These are phyloP conservation scores for Xestia xanthographa DNA, from an alignment of 2,888 invertebrate species.

Conservation along the genomic window DNA sequence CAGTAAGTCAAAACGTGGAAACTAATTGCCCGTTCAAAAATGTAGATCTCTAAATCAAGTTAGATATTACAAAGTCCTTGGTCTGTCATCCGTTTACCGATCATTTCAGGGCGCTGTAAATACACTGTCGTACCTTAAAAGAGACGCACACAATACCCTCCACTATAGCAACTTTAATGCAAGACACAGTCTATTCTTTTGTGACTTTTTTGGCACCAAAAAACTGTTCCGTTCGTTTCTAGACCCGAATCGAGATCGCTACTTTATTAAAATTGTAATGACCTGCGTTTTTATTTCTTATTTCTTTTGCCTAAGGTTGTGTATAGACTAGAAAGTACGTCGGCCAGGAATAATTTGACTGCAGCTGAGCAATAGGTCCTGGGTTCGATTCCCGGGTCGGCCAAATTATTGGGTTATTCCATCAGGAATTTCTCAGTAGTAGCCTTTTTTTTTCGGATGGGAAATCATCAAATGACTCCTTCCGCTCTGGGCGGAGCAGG, in stretches of 20 bases:
- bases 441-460: too few relatives aligned
- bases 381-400: too few relatives aligned
- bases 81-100: not conserved
- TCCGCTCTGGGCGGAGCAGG: too few relatives aligned
- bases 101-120: not conserved
- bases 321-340: conserved; percentile 7
- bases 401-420: too few relatives aligned
- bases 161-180: conserved; percentile 3
- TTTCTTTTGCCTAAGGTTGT: conserved; percentile 21
- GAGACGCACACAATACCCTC: not conserved
- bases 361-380: too few relatives aligned
- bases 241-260: conserved; percentile 44
- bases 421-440: too few relatives aligned
- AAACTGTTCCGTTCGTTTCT: conserved; percentile 35
- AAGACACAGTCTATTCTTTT: conserved; percentile 31
- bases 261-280: conserved; percentile 56
- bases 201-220: conserved; percentile 46
- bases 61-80: not conserved
- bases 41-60: not conserved
- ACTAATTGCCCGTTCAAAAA: not conserved
- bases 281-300: conserved; percentile 42
- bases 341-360: not conserved
- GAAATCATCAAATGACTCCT: too few relatives aligned
- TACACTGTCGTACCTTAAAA: not conserved
- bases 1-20: not conserved